Evolutionary conservation across 2,888 invertebrate genomes (phyloP).

Genomic region (Sceliomorpha sp.): DNA sequence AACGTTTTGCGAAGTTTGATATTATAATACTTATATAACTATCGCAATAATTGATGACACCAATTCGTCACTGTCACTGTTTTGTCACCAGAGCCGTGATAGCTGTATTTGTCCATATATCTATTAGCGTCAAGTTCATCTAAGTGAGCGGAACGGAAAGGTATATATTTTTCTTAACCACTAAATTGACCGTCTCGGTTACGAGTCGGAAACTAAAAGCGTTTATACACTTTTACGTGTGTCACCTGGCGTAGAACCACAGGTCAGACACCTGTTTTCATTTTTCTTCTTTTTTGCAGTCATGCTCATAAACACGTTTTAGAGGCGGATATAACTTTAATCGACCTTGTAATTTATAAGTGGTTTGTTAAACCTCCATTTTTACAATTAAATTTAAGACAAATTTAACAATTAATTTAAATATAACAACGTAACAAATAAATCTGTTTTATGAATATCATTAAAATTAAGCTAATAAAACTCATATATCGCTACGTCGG

Average conservation of each 20-base stretch:
- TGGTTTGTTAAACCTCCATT: too few species aligned
- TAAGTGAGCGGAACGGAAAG: constrained; percentile 46
- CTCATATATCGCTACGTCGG: too few species aligned
- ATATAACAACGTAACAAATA: too few species aligned
- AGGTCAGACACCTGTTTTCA: constrained; percentile 48
- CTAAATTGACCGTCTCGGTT: constrained; percentile 23
- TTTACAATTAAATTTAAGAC: too few species aligned
- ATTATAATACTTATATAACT: background rate
- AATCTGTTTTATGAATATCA: too few species aligned
- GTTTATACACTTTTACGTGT: constrained; percentile 25
- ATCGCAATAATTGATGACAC: background rate
- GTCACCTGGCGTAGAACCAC: constrained; percentile 45
- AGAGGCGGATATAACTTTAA: too few species aligned
- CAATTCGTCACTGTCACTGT: background rate
- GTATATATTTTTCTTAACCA: constrained; percentile 33
- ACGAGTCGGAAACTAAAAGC: constrained; percentile 9
- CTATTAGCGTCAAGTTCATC: constrained; percentile 13
- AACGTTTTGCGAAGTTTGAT: background rate
- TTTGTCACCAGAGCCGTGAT: background rate
- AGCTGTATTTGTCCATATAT: constrained; percentile 2
- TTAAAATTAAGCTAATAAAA: too few species aligned
- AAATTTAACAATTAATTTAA: too few species aligned
- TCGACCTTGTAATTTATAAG: too few species aligned
- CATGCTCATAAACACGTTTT: too few species aligned
- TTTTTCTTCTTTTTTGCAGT: too few species aligned